A percentile compares a stretch with the other conserved stretches of the same genome.
phyloP scores from a whole-genome alignment of 2,797 vertebrate genomes.

The Ibycter americanus region DNA sequence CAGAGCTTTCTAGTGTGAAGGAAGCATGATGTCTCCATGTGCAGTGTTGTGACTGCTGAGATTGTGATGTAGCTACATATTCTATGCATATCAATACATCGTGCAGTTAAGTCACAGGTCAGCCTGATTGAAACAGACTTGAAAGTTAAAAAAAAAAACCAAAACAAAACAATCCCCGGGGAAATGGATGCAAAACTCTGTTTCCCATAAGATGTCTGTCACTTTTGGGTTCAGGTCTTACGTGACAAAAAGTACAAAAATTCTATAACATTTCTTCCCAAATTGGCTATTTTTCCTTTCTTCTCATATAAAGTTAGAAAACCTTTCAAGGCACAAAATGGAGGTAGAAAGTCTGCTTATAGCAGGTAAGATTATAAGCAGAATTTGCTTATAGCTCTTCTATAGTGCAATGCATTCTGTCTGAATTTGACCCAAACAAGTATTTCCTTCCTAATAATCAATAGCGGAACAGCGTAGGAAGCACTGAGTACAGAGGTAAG shows the following conservation, averaged over 20 bases:
- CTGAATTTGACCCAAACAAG: background rate
- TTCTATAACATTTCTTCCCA: background rate
- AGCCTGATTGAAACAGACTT: background rate
- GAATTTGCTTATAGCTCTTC: background rate
- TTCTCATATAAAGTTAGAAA: background rate
- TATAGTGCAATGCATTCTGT: background rate
- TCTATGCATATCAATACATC: background rate
- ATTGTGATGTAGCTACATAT: background rate
- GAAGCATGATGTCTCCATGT: background rate
- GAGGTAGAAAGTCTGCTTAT: background rate
- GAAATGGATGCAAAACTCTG: background rate
- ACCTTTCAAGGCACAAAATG: background rate
- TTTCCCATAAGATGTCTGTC: background rate
- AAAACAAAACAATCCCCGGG: too few relatives aligned
- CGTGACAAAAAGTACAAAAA: background rate
- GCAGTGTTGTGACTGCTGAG: background rate
- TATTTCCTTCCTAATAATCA: background rate
- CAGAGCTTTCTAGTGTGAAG: background rate
- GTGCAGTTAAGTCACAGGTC: background rate
- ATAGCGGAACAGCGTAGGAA: background rate
- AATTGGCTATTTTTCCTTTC: background rate
- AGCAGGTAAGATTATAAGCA: too few relatives aligned
- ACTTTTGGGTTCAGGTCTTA: background rate
- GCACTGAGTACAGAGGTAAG: background rate
- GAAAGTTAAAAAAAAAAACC: background rate